Base-by-base conservation (phyloP, 35 echinoderm and acorn worm species). In the Amphiura filiformis region DNA sequence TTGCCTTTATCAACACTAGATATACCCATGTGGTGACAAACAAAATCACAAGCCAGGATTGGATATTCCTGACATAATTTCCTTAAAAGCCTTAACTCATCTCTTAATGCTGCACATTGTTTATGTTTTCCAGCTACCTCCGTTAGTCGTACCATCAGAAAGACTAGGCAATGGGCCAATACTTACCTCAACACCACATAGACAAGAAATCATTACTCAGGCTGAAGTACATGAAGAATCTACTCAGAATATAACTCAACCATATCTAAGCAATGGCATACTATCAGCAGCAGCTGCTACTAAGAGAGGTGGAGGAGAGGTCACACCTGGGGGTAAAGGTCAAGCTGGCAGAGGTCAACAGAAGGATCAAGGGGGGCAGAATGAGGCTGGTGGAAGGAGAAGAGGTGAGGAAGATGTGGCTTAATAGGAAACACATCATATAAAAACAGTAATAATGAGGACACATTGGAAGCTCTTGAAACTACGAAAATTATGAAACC, bases 231-330 rank as follows among this genome's bases (percentile, higher is more conserved):
- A 85, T 64, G 49, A 31, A 34, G 44, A 65, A 34, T 65, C 35
- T 17, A 61, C 18, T 37, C 49, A 85, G 14, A 32, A 65, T 31
- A 37, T 1, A 64, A 40, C 56, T 37, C 35, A 40, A 35, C 26
- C 44, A 85, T 37, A 9, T 26, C 13, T 34, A 37, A 22, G 80
- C 28, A 36, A 26, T 65, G 49, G 37, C n/a, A n/a, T n/a, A n/a
- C 79, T 23, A 36, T 34, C 56, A 2, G 47, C 47, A 65, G 83
- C 83, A 34, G 56, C 36, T 38, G 32, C 70, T 37, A 82, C 79
- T 33, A 56, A 32, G 39, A 36, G 91, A 75, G 91, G 91, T 12
- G 91, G 91, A 20, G 91, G 91, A 31, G 85, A 88, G 38, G 91
- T 87, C 30, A 52, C 65, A 31, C 34, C 57, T 28, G 91, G 65